These are phyloP conservation scores for Oreortyx pictus DNA, from an alignment of 2,797 vertebrate genomes.

Conservation along the genomic window DNA sequence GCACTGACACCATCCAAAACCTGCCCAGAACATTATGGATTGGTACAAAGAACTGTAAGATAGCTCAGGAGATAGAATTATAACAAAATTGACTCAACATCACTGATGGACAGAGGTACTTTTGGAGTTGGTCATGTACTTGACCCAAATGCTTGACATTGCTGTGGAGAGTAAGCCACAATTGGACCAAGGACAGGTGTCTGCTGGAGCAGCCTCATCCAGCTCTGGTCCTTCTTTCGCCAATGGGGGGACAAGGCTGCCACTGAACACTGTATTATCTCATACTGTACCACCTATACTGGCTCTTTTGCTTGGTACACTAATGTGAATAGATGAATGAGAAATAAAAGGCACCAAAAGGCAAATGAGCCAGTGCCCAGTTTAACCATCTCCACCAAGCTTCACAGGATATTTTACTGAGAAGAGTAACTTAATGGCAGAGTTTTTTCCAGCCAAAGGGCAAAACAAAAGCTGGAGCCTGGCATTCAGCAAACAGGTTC, in stretches of 20 bases:
- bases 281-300: too few relatives aligned
- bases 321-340: not conserved
- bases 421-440: not conserved
- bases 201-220: not conserved
- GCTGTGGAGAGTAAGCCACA: not conserved
- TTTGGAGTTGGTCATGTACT: not conserved
- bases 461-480: not conserved
- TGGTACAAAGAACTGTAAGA: rapidly evolving
- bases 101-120: not conserved
- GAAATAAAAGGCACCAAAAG: not conserved
- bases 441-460: not conserved
- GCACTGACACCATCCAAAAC: not conserved
- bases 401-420: not conserved
- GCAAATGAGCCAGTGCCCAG: not conserved
- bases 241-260: not conserved
- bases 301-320: not conserved
- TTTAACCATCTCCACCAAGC: not conserved
- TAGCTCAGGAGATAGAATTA: not conserved
- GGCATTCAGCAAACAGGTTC: not conserved
- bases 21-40: not conserved
- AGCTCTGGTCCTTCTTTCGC: not conserved
- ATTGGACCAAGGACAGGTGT: rapidly evolving
- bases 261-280: not conserved
- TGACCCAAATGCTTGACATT: not conserved
- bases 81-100: not conserved